Conservation (phyloP, 2,113 vertebrate species). For the Syngnathoides biaculeatus region DNA sequence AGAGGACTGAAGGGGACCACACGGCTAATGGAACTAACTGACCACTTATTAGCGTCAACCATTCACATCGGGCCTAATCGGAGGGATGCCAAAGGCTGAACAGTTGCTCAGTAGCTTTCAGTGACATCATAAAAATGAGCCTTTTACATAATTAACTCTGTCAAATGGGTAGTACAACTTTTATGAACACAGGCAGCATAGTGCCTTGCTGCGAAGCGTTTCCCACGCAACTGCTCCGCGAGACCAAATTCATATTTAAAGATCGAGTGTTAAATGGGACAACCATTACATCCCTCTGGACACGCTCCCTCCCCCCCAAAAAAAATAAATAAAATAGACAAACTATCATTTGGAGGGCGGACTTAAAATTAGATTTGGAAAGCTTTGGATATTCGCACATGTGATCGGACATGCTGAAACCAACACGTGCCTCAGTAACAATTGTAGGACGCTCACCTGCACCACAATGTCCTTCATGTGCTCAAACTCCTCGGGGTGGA, state of each 20-base stretch:
- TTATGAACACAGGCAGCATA: conserved; percentile 58
- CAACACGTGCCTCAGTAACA: background rate
- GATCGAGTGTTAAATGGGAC: conserved; percentile 47
- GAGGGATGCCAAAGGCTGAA: conserved; percentile 14
- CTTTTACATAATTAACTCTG: conserved; percentile 64
- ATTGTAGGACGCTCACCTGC: conserved; percentile 75
- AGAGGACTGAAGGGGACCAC: background rate
- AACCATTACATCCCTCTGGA: conserved; percentile 43
- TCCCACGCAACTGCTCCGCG: conserved; percentile 46
- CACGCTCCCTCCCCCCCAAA: too few species aligned
- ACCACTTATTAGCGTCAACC: conserved; percentile 1
- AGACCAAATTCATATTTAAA: conserved; percentile 63
- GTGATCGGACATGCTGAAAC: background rate
- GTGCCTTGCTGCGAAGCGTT: conserved; percentile 50
- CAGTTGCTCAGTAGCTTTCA: conserved; percentile 35
- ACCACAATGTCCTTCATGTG: conserved; percentile 96
- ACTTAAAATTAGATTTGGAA: conserved; percentile 42
- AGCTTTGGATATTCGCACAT: conserved; percentile 25
- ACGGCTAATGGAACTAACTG: background rate
- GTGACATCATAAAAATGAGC: conserved; percentile 54
- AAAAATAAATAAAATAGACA: conserved; percentile 39
- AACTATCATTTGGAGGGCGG: conserved; percentile 33
- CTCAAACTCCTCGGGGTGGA: conserved; percentile 96
- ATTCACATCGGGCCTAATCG: background rate
- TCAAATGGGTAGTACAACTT: conserved; percentile 70